phyloP scores from a whole-genome alignment of 2,797 vertebrate species.

The Mormyrops boulengeri region DNA sequence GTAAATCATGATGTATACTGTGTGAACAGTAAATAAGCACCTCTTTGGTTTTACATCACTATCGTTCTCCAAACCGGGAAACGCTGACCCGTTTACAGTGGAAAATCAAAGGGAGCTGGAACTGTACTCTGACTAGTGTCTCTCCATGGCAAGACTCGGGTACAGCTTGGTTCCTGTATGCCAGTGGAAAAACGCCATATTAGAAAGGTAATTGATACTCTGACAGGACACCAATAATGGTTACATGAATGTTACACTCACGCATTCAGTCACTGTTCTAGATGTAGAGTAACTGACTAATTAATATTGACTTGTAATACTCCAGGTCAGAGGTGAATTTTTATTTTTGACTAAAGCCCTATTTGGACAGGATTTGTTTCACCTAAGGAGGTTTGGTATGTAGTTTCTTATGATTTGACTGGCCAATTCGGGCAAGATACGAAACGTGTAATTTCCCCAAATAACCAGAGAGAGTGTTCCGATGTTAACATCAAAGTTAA shows the following conservation, averaged over 20 bases:
- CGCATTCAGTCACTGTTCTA: neutral
- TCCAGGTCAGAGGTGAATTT: neutral
- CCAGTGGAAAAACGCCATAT: neutral
- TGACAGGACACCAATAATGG: neutral
- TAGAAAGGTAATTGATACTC: neutral
- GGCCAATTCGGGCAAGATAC: neutral
- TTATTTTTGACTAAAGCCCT: neutral
- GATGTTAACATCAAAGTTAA: neutral
- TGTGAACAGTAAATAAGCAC: too few species aligned
- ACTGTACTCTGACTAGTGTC: neutral
- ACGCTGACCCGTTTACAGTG: neutral
- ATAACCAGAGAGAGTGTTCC: neutral
- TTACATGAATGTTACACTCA: neutral
- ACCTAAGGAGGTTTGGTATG: neutral
- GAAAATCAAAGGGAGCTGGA: neutral
- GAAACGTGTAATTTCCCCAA: neutral
- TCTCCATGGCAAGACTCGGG: neutral
- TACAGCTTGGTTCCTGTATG: neutral
- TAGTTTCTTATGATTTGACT: neutral
- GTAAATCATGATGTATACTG: neutral
- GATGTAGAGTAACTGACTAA: neutral
- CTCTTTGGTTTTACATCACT: neutral
- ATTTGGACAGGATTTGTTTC: neutral
- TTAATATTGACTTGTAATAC: neutral
- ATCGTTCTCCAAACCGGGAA: neutral